A percentile compares a stretch with the other conserved stretches of the same genome.
phyloP scores from a whole-genome alignment of 35 echinoderm and acorn worm genomes.

The Apostichopus parvimensis region DNA sequence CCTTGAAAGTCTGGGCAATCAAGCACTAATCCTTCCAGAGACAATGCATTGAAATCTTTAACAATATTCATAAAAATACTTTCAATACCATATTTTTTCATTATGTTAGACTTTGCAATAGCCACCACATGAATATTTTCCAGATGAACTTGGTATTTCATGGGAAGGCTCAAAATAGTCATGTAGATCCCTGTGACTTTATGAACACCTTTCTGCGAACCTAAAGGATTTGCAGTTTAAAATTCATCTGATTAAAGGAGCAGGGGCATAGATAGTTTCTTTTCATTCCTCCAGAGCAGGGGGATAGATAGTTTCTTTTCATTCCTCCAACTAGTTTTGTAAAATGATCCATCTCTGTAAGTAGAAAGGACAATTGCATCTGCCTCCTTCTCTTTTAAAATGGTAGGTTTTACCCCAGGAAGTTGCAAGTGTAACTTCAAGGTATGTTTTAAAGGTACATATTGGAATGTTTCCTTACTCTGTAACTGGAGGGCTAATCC shows the following conservation, averaged over 20 bases:
- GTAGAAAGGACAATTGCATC: constrained; percentile 53
- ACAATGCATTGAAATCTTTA: constrained; percentile 48
- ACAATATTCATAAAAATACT: constrained; percentile 17
- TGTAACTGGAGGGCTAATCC: constrained; percentile 40
- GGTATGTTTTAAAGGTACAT: constrained; percentile 39
- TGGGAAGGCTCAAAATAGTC: constrained; percentile 3
- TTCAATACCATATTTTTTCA: constrained; percentile 64
- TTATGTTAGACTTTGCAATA: constrained; percentile 21
- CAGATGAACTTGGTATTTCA: constrained; percentile 42
- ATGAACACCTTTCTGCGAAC: constrained; percentile 49
- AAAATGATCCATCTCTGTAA: constrained; percentile 69
- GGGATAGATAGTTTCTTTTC: too few relatives aligned
- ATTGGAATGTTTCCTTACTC: constrained; percentile 57
- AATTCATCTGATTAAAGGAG: constrained; percentile 58
- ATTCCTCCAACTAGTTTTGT: constrained; percentile 36
- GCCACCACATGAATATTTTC: constrained; percentile 52
- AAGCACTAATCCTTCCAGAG: constrained; percentile 40
- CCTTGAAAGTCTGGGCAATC: constrained; percentile 36
- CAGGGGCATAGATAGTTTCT: constrained; percentile 41
- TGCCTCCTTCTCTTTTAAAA: constrained; percentile 21
- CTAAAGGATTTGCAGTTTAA: constrained; percentile 57
- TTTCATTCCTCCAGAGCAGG: too few relatives aligned
- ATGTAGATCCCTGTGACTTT: constrained; percentile 57
- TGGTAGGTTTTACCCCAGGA: constrained; percentile 55
- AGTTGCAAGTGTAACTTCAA: constrained; percentile 49